Evolutionary conservation across 2,888 invertebrate genomes (phyloP), one percentile per base, ranked within the genome.

Genomic region (Achlya flavicornis): DNA sequence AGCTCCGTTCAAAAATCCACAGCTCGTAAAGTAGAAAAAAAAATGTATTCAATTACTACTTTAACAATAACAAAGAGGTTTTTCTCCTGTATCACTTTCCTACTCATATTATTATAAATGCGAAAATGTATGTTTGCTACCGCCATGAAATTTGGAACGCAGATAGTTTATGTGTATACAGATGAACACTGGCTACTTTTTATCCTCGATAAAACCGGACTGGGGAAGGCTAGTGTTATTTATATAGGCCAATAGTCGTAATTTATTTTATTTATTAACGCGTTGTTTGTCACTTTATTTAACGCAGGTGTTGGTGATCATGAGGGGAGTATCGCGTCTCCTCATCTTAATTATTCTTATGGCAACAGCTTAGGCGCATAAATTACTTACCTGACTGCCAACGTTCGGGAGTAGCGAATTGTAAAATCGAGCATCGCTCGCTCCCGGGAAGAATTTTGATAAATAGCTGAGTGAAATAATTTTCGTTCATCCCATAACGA

Each of bases 391-490:
- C 77, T 66, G 68, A 65, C 57, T 62, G 63, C 59, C 60, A 66
- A 64, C 61, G 64, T 58, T 66, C 65, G 71, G 70, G 75, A 71
- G 73, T 41, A 73, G 73, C 73, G 78, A 78, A 80, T 81, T 78
- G 75, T 81, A 77, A 81, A 83, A 83, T 83, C 77, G 81, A 78
- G 84, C 79, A 78, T 81, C 73, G 68, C 79, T 78, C 80, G 80
- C 81, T 80, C 77, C 35, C 75, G 73, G 76, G 74, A 75, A 77
- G 83, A 85, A 90, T 89, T 89, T 92, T 90, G 90, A 88, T 89
- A 91, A 90, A 91, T 90, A 89, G 87, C 88, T 85, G 83, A 85
- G 87, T 84, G 77, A 88, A 91, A 89, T 92, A 89, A 92, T 91
- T 91, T 60, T 86, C 76, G 72, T 77, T 80, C 84, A 81, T 87